Evolutionary conservation across 2,113 vertebrate species (phyloP).

Genomic region (Hippocampus mohnikei): DNA sequence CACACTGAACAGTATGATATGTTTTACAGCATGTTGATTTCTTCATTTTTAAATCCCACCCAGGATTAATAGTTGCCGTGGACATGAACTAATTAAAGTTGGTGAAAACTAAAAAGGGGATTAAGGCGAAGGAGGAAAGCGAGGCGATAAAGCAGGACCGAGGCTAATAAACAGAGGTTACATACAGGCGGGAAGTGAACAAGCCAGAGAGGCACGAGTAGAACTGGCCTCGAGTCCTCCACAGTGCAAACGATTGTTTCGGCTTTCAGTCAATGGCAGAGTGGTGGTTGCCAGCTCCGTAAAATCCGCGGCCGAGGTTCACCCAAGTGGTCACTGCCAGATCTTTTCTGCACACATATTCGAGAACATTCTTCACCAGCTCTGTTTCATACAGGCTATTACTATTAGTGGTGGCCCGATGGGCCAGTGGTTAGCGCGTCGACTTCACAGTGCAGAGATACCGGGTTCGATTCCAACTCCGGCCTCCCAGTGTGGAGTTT

Average conservation of each 20-base stretch:
- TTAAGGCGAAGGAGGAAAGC: slow-evolving; percentile 43
- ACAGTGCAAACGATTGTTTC: slow-evolving; percentile 6
- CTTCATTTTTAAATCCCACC: slow-evolving; percentile 41
- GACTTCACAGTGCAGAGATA: too few species aligned
- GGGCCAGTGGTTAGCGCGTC: too few species aligned
- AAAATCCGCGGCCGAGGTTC: slow-evolving; percentile 31
- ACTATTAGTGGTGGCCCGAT: neutral
- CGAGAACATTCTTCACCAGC: slow-evolving; percentile 35
- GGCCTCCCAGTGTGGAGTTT: too few species aligned
- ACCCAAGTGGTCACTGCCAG: slow-evolving; percentile 26
- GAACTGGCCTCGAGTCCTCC: slow-evolving; percentile 16
- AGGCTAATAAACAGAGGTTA: slow-evolving; percentile 36
- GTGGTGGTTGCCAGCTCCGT: slow-evolving; percentile 20
- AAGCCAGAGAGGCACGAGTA: slow-evolving; percentile 6
- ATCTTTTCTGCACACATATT: slow-evolving; percentile 22
- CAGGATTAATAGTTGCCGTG: slow-evolving; percentile 51
- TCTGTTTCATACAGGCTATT: slow-evolving; percentile 8
- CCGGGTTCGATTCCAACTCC: too few species aligned
- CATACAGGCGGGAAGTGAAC: slow-evolving; percentile 22
- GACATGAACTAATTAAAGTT: slow-evolving; percentile 61
- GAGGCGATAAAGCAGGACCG: slow-evolving; percentile 36
- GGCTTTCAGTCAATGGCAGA: slow-evolving; percentile 16
- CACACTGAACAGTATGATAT: slow-evolving; percentile 12
- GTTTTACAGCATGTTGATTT: slow-evolving; percentile 20
- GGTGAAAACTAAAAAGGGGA: slow-evolving; percentile 48